Percentiles rank a stretch among this genome's conserved stretches.
Conservation (phyloP, 2,888 invertebrate genomes). For the Cosmia trapezina region DNA sequence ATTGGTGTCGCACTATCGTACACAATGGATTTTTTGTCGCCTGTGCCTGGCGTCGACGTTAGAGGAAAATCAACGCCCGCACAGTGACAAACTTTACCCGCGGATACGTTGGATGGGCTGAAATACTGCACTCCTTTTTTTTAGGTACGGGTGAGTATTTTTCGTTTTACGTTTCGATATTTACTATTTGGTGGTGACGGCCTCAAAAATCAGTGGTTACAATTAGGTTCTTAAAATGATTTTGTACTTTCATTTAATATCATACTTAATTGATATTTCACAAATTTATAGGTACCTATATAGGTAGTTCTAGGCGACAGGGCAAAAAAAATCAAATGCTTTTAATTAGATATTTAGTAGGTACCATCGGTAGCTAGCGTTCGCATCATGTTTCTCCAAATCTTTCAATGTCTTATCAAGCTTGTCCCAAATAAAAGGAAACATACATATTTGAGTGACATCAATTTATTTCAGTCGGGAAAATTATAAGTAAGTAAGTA, state of each 20-base stretch:
- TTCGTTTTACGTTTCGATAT: neutral
- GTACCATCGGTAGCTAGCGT: no score
- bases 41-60: constrained; percentile 4
- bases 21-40: constrained; percentile 21
- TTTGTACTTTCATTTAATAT: neutral
- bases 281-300: neutral
- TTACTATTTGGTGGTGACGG: neutral
- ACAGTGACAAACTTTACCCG: constrained; percentile 21
- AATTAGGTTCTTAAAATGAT: neutral
- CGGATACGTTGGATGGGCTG: neutral
- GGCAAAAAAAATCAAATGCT: neutral
- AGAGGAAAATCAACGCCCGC: constrained; percentile 39
- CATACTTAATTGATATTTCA: neutral
- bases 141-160: neutral
- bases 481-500: neutral
- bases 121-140: constrained; percentile 7
- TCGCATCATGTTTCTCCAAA: neutral
- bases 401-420: constrained; percentile 11
- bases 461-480: neutral
- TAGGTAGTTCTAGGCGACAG: neutral
- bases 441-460: neutral
- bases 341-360: neutral
- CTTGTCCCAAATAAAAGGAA: constrained; percentile 3
- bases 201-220: neutral
- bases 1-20: neutral